phyloP scores from a whole-genome alignment of 64 coral and sea anemone species.

The Orbicella faveolata region DNA sequence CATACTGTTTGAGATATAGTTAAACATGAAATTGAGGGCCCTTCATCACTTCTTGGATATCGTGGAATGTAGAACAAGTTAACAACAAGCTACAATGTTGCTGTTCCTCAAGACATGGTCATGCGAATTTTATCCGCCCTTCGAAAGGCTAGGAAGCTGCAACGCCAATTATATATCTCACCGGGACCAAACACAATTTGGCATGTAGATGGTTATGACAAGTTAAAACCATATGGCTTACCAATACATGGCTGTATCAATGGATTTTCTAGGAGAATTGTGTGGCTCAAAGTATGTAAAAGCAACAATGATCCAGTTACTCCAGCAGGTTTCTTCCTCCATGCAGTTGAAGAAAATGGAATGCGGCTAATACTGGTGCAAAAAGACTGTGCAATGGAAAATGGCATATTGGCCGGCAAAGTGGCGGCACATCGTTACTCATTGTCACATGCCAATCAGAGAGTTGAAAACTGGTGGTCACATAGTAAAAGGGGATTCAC shows the following conservation, averaged over 20 bases:
- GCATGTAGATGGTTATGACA: slow-evolving; percentile 3
- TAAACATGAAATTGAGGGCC: slow-evolving; percentile 47
- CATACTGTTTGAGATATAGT: slow-evolving; percentile 49
- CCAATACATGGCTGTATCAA: slow-evolving; percentile 2
- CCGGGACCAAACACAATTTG: not conserved
- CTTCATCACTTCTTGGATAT: slow-evolving; percentile 48
- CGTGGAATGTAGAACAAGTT: slow-evolving; percentile 9
- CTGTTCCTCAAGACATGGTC: slow-evolving; percentile 47
- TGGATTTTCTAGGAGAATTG: slow-evolving; percentile 17
- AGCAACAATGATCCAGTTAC: slow-evolving; percentile 2
- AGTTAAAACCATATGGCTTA: not conserved
- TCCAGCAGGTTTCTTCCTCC: not conserved
- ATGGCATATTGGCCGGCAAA: slow-evolving; percentile 8
- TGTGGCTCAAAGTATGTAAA: slow-evolving; percentile 17
- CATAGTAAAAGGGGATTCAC: slow-evolving; percentile 38
- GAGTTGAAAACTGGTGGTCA: slow-evolving; percentile 51
- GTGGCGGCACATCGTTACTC: not conserved
- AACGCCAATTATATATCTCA: no score
- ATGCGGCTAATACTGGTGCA: not conserved
- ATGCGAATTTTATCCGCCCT: slow-evolving; percentile 16
- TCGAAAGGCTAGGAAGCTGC: not conserved
- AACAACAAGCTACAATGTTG: slow-evolving; percentile 30
- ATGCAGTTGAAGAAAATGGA: slow-evolving; percentile 13
- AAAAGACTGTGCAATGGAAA: slow-evolving; percentile 9
- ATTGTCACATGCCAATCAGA: slow-evolving; percentile 28